phyloP scores from a whole-genome alignment of 1,140 invertebrate species.

The Oncopodura yosiiana region DNA sequence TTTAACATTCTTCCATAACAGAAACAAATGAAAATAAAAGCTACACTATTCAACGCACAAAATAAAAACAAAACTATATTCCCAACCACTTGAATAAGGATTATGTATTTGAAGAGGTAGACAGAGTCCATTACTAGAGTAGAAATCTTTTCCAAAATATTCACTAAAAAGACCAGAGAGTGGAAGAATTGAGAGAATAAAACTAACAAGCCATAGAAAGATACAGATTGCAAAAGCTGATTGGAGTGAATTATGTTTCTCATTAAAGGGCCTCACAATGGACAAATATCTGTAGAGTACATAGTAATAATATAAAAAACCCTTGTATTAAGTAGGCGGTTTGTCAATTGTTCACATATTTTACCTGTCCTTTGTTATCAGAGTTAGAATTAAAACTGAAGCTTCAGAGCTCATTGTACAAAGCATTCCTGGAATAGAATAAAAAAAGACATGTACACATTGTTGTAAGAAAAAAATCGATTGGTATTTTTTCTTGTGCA shows the following conservation, averaged over 20 bases:
- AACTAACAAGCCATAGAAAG: constrained; percentile 45
- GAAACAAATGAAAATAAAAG: constrained; percentile 49
- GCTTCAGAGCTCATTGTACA: constrained; percentile 56
- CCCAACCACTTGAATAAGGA: constrained; percentile 52
- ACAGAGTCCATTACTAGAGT: constrained; percentile 52
- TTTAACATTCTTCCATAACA: constrained; percentile 48
- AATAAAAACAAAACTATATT: constrained; percentile 50
- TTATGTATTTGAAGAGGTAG: constrained; percentile 53
- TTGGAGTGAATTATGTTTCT: constrained; percentile 36
- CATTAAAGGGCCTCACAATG: constrained; percentile 48
- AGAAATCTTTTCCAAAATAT: constrained; percentile 48
- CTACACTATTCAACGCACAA: constrained; percentile 47
- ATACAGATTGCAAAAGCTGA: constrained; percentile 38
- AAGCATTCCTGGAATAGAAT: constrained; percentile 51
- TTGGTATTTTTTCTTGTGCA: too few species aligned
- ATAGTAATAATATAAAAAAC: too few species aligned
- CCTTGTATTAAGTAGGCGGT: too few species aligned
- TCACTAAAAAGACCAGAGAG: constrained; percentile 38
- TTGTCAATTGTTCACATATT: too few species aligned
- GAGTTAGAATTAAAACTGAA: constrained; percentile 51
- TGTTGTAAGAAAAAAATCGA: too few species aligned
- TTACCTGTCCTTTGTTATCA: constrained; percentile 49
- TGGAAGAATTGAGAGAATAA: constrained; percentile 46
- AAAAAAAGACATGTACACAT: too few species aligned
- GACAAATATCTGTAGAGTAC: constrained; percentile 49